These are phyloP conservation scores for Rhineura floridana DNA, from an alignment of 2,113 vertebrate species.

Conservation along the genomic window DNA sequence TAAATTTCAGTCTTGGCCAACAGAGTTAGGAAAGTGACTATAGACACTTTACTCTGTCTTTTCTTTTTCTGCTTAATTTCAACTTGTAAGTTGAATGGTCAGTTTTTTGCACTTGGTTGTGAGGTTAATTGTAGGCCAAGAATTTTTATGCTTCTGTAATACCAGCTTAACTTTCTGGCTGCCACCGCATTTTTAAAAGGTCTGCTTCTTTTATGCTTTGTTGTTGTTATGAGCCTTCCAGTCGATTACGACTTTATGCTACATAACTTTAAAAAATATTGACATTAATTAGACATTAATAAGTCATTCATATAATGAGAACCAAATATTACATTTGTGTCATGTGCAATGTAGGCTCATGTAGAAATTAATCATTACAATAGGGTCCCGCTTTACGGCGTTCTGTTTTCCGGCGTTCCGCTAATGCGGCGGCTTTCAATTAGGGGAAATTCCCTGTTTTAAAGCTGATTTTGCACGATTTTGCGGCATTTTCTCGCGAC, in stretches of 20 bases:
- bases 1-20: neutral
- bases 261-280: conserved; percentile 76
- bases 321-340: conserved; percentile 80
- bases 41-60: conserved; percentile 9
- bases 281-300: conserved; percentile 86
- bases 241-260: too few relatives aligned
- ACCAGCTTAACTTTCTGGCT: conserved; percentile 70
- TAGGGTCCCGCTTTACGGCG: too few relatives aligned
- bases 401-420: too few relatives aligned
- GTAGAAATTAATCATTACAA: conserved; percentile 46
- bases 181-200: conserved; percentile 74
- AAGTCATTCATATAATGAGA: conserved; percentile 83
- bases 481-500: too few relatives aligned
- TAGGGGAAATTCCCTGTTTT: too few relatives aligned
- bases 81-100: conserved; percentile 67
- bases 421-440: too few relatives aligned
- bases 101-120: conserved; percentile 76
- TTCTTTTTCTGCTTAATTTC: conserved; percentile 57
- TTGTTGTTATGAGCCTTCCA: too few relatives aligned
- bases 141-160: conserved; percentile 79
- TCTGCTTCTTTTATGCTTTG: conserved; percentile 74
- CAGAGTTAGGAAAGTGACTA: conserved; percentile 19
- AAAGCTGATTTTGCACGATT: too few relatives aligned
- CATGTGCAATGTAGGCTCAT: conserved; percentile 69
- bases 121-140: conserved; percentile 81